phyloP scores from a whole-genome alignment of 2,888 invertebrate species.

The Xanthorhoe designata region DNA sequence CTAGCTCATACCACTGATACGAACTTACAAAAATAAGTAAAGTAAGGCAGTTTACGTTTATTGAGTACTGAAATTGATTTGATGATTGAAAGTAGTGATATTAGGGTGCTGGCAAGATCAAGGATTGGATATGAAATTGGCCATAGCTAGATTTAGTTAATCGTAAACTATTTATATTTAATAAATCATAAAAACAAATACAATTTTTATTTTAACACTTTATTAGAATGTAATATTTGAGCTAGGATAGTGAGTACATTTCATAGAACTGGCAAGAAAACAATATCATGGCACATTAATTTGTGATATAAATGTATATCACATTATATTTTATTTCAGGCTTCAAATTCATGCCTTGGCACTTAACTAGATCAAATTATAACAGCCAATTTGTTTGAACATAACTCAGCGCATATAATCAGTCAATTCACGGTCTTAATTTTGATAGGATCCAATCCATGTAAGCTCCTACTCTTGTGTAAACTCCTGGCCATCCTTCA shows the following conservation, averaged over 20 bases:
- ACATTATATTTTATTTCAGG: constrained; percentile 12
- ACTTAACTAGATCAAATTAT: not conserved
- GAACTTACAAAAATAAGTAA: too few species aligned
- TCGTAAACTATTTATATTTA: constrained; percentile 56
- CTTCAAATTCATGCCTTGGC: not conserved
- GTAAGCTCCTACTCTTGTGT: constrained; percentile 87
- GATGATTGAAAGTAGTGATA: constrained; percentile 23
- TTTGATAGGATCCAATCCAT: constrained; percentile 87
- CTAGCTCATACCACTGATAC: too few species aligned
- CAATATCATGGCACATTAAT: constrained; percentile 48
- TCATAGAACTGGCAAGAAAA: constrained; percentile 43
- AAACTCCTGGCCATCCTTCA: constrained; percentile 89
- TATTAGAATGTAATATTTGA: constrained; percentile 28
- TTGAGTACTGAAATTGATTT: not conserved
- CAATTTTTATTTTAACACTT: constrained; percentile 41
- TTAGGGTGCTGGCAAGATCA: constrained; percentile 34
- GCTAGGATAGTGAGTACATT: constrained; percentile 36
- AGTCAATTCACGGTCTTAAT: constrained; percentile 79
- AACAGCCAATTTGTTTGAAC: constrained; percentile 11
- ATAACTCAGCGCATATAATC: constrained; percentile 13
- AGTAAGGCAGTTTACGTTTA: too few species aligned
- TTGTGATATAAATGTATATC: constrained; percentile 47
- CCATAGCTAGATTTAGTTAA: constrained; percentile 50
- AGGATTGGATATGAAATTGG: constrained; percentile 40
- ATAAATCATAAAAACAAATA: constrained; percentile 43